Conservation (phyloP, 2,888 invertebrate species). For the Diaprepes abbreviatus region DNA sequence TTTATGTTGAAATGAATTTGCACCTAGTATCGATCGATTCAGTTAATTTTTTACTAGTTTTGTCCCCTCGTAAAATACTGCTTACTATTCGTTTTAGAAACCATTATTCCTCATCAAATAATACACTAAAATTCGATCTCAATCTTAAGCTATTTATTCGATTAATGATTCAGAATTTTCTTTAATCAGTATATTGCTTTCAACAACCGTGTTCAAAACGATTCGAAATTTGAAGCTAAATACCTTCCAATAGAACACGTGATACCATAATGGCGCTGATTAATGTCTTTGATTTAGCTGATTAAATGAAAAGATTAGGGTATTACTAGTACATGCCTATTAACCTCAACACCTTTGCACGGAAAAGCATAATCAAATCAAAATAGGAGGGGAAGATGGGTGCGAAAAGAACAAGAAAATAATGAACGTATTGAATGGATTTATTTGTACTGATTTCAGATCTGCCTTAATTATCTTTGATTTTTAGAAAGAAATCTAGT, state of each 20-base stretch:
- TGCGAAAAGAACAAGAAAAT: neutral
- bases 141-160: too few species aligned
- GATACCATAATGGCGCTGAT: constrained; percentile 22
- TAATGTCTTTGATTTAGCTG: constrained; percentile 25
- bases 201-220: neutral
- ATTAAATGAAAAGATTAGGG: constrained; percentile 32
- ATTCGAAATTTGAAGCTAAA: neutral
- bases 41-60: too few species aligned
- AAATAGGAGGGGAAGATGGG: constrained; percentile 12
- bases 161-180: too few species aligned
- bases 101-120: too few species aligned
- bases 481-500: too few species aligned
- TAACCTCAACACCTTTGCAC: constrained; percentile 27
- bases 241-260: neutral
- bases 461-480: too few species aligned
- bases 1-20: too few species aligned
- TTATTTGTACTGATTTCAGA: too few species aligned
- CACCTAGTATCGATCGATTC: too few species aligned
- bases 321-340: constrained; percentile 25
- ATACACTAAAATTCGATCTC: too few species aligned
- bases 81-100: too few species aligned
- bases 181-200: neutral
- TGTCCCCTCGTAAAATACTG: too few species aligned
- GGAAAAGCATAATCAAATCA: constrained; percentile 32
- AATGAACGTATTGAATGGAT: neutral